These are phyloP conservation scores for Odontamblyopus lacepedii DNA, from an alignment of 2,797 vertebrate species.

Conservation along the genomic window DNA sequence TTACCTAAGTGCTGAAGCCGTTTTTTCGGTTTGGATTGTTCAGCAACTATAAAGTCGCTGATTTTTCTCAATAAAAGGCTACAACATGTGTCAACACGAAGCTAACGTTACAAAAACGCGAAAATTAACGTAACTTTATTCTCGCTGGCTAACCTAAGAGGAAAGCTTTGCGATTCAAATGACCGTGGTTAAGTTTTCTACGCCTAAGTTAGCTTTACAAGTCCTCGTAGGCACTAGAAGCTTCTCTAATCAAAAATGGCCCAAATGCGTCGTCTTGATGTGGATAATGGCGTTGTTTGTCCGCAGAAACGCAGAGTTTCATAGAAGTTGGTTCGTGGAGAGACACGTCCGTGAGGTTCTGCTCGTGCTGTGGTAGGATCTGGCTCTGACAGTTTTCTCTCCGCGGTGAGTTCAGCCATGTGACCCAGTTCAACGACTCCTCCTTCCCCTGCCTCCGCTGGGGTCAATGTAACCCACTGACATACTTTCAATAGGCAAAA, in stretches of 20 bases:
- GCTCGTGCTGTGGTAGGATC: background rate
- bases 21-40: slow-evolving; percentile 52
- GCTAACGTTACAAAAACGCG: background rate
- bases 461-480: slow-evolving; percentile 80
- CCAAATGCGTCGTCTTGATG: background rate
- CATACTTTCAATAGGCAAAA: slow-evolving; percentile 70
- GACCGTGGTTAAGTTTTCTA: slow-evolving; percentile 6
- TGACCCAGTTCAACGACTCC: slow-evolving; percentile 73
- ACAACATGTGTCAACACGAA: slow-evolving; percentile 18
- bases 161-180: background rate
- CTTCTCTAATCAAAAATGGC: background rate
- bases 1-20: slow-evolving; percentile 66
- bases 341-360: background rate
- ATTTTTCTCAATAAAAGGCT: slow-evolving; percentile 16
- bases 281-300: background rate
- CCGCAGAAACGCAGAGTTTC: background rate
- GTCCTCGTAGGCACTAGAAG: background rate
- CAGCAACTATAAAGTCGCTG: slow-evolving; percentile 70
- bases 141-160: background rate
- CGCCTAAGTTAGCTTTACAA: background rate
- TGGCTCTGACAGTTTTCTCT: slow-evolving; percentile 13
- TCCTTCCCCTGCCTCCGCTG: slow-evolving; percentile 55
- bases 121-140: no score
- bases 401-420: slow-evolving; percentile 53
- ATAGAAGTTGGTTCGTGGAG: background rate